Evolutionary conservation across 2,888 invertebrate genomes (phyloP), one percentile per base, ranked within the genome.

Genomic region (Belgica antarctica): DNA sequence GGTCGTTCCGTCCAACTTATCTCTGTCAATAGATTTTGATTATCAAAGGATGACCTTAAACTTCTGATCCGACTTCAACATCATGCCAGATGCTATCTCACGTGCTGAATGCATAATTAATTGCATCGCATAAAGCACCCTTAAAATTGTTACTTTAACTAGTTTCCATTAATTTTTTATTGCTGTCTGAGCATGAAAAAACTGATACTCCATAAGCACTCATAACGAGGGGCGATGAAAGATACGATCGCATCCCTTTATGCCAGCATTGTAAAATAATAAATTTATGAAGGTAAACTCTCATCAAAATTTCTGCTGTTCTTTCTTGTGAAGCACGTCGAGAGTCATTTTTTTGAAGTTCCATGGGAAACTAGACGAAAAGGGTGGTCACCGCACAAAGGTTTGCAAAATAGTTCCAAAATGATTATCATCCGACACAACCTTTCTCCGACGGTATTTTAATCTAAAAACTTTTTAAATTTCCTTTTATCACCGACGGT

Each of bases 221-320:
- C 12, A 34, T 34, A 7, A 41, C 41, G 41, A 24, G 52, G 22
- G 19, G 19, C 17, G 24, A 15, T 3, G 2, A 15, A 52, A 8
- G 24, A 52, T 22, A 52, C 22, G 22, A 52, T 52, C 52, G 52
- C 24, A 19, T 24, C 52, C 52, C 22, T 52, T 52, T 24, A 52
- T 52, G 52, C 52, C 22, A 24, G 52, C 52, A 52, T 15, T 24
- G 17, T 15, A 25, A 62, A 34, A 15, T 7, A 31, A 41, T 22
- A 63, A 41, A 63, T 41, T 63, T 63, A 63, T 63, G 63, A 36
- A 63, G 63, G 63, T 63, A 19, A 52, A 52, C 22, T 52, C 22
- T 52, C 52, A 12, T 46, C 46, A 15, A 22, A 24, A 52, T 52
- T 22, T 52, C 8, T 24, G 2, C 52, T 7, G 17, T 52, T 52